Evolutionary conservation across 1,140 invertebrate species (phyloP), one percentile per base, ranked within the genome.

Genomic region (Drosophila yakuba): DNA sequence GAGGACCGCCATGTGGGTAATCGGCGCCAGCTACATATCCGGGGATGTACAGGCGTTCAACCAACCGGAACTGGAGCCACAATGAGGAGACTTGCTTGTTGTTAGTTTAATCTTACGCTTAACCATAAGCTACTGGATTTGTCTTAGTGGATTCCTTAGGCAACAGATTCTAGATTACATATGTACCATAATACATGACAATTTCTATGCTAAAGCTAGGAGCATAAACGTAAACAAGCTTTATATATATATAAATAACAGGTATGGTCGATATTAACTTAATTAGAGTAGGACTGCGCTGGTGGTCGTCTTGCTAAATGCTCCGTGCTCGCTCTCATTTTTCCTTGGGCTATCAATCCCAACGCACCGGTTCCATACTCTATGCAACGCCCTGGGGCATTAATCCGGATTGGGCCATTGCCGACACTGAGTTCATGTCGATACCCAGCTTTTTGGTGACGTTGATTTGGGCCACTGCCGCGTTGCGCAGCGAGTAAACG

Each of bases 381-480:
- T 84, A 89, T 50, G 73, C 63, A 4, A 79, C 55, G 7, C 56
- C 57, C 43, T 76, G 77, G 2, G 51, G 32, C 20, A 81, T 68
- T 5, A 72, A 58, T 2, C 75, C 69, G 0, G 81, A 63, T 23
- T 88, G 84, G 1, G 84, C 82, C 72, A 92, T 72, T 2, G 78
- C 78, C 11, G 83, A 77, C 14, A 93, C 80, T n/a, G 84, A 84
- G 23, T 92, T 89, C 71, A 93, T 74, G n/a, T 95, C 94, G 23
- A 95, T 92, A 43, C 96, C 96, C 92, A 98, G 94, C 86, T 95
- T 95, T 74, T 96, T 94, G 7, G 95, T 95, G 17, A 98, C 95
- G 91, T 95, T 96, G 38, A 96, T 92, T 92, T 99, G 98, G 25
- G 97, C 96, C 74, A 96, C 94, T 5, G 97, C 97, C 45, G 97